Conservation (phyloP, 2,888 invertebrate species). For the Onthophagus sagittarius region DNA sequence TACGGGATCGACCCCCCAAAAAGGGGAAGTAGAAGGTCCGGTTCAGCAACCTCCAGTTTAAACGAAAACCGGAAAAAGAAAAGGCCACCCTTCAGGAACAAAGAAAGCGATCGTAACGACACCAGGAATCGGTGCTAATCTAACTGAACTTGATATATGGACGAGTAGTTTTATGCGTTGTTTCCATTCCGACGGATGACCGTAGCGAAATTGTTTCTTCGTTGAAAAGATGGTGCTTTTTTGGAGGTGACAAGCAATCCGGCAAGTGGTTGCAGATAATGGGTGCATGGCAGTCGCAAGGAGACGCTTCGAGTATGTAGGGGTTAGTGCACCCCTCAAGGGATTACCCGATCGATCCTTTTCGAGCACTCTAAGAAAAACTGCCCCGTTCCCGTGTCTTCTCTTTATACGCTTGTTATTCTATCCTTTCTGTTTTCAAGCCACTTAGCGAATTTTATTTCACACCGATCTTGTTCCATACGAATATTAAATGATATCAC, state of each 20-base stretch:
- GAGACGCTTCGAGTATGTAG: slow-evolving; percentile 4
- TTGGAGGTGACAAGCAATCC: slow-evolving; percentile 23
- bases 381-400: slow-evolving; percentile 34
- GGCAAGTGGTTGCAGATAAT: slow-evolving; percentile 30
- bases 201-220: neutral
- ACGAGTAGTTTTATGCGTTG: neutral
- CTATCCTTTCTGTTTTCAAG: slow-evolving; percentile 46
- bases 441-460: slow-evolving; percentile 46
- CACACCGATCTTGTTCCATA: slow-evolving; percentile 43
- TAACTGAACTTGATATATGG: neutral
- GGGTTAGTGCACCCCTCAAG: slow-evolving; percentile 34
- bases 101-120: neutral
- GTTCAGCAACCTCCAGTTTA: neutral
- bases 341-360: slow-evolving; percentile 46
- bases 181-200: neutral
- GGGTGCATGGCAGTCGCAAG: slow-evolving; percentile 20
- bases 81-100: neutral
- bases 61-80: neutral
- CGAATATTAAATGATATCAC: slow-evolving; percentile 28
- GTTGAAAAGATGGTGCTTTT: neutral
- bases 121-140: neutral
- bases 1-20: neutral
- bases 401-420: slow-evolving; percentile 47
- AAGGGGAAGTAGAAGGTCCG: neutral
- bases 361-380: slow-evolving; percentile 38